Base-by-base conservation (phyloP, 2,797 vertebrate genomes). In the Pangasius larnaudii region DNA sequence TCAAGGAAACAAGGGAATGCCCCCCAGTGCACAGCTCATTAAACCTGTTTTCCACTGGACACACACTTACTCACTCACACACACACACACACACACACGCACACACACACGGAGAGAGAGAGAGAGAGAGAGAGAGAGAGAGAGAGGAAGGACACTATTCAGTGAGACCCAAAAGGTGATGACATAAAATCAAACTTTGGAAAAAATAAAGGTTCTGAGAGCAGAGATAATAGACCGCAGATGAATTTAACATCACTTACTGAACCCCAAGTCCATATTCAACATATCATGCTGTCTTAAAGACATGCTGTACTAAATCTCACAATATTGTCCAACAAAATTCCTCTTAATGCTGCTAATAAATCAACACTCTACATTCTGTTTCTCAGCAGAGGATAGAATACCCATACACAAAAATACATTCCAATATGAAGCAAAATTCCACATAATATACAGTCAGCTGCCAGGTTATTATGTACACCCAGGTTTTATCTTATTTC, bases 1-100 rank as follows among this genome's bases (percentile, higher is more conserved):
- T 92, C 87, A 92, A 91, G 91, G 91, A 83, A 83, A 83, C 80
- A 65, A 83, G 80, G 88, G 91, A 74, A 82, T 81, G 63, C 86
- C 85, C 87, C 86, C 87, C 69, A 86, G 78, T 87, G 78, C 88
- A 92, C 88, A 92, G 91, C 85, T 85, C 91, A 91, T 90, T 91
- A 91, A 91, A 90, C 81, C 86, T 88, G 87, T 87, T 89, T 91
- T 86, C 88, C 85, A 58, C 86, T 72, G 36, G 86, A 90, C 89
- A 69, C 49, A 67, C 82, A 87, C 67, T 69, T 6, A 19, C 33
- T 22, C 69, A 19, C 61, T 63, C 61, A n/a, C 61, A n/a, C 72
- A 78, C 72, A 80, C 85, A 75, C 85, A 85, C 72, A 74, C 81
- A 85, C 86, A 85, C 81, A 74, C 39, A 42, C 78, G 82, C 24